Evolutionary conservation across 2,888 invertebrate genomes (phyloP).

Genomic region (Strigamia transsilvanica): DNA sequence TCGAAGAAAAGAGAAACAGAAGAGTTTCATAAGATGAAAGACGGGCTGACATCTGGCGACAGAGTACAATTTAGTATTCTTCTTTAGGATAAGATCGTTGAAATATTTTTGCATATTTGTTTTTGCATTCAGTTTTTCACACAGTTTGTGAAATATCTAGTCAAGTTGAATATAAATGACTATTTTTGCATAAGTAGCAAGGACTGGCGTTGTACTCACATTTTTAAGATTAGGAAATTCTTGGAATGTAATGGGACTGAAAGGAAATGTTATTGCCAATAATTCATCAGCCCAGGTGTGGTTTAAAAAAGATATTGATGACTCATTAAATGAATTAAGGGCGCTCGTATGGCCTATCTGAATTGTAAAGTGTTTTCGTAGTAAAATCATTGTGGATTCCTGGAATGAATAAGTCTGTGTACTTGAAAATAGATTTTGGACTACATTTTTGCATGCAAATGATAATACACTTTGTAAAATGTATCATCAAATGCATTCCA

Average conservation of each 20-base stretch:
- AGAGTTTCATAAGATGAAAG: not conserved
- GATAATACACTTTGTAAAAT: no score
- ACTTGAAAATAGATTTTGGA: no score
- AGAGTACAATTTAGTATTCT: not conserved
- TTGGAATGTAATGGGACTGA: not conserved
- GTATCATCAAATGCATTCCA: no score
- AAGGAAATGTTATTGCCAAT: not conserved
- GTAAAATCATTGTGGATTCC: not conserved
- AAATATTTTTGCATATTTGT: slow-evolving; percentile 20
- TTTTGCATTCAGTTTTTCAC: slow-evolving; percentile 17
- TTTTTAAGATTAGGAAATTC: not conserved
- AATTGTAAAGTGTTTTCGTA: not conserved
- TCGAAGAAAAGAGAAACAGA: not conserved
- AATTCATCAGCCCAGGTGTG: not conserved
- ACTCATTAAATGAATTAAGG: not conserved
- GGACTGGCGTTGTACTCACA: not conserved
- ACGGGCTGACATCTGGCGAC: not conserved
- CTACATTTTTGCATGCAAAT: no score
- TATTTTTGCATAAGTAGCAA: not conserved
- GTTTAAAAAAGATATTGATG: not conserved
- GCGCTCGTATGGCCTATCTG: not conserved
- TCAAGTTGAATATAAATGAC: slow-evolving; percentile 14
- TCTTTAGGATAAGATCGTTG: not conserved
- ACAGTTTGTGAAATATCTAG: not conserved
- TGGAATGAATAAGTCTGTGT: not conserved